Evolutionary conservation across 2,797 vertebrate genomes (phyloP), one percentile per base, ranked within the genome.

Genomic region (Vespertilio murinus): DNA sequence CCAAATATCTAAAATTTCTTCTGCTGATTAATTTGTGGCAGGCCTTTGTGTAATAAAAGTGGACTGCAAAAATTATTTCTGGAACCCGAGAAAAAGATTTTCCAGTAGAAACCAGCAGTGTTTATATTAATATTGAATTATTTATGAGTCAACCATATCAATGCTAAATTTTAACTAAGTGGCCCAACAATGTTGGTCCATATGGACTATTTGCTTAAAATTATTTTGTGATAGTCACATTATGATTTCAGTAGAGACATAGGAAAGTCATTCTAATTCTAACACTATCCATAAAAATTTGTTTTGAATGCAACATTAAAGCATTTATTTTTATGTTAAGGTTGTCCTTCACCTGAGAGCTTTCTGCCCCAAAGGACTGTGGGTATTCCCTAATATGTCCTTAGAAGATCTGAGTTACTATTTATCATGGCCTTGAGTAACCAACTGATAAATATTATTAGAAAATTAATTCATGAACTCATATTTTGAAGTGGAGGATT

Each of bases 81-180:
- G 75, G 67, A 45, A 33, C 35, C 69, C 74, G 90, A 80, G 95
- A 78, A 95, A 95, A 95, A 95, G 69, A 81, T 86, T 88, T 97
- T 97, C 67, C 70, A 95, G 73, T 92, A 64, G 86, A 97, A 97
- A 96, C 6, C 30, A 95, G 64, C 35, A 75, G 71, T 94, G 64
- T 96, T 97, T 96, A 95, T 90, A 97, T 95, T 93, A 96, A 81
- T 82, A 95, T 54, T 97, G 96, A 97, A 97, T 98, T 96, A 98
- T 98, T 97, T 97, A 98, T 97, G 88, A 98, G 86, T 73, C 90
- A 96, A 94, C 78, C 96, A 97, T 96, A 93, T 90, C 97, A 95
- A 97, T 97, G 78, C 96, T 96, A 97, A 93, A 97, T 97, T 97
- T 95, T 97, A 94, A 97, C 69, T 65, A 78, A 97, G 91, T 3